Conservation (phyloP, 2,113 vertebrate genomes). For the Cyanoliseus patagonus region DNA sequence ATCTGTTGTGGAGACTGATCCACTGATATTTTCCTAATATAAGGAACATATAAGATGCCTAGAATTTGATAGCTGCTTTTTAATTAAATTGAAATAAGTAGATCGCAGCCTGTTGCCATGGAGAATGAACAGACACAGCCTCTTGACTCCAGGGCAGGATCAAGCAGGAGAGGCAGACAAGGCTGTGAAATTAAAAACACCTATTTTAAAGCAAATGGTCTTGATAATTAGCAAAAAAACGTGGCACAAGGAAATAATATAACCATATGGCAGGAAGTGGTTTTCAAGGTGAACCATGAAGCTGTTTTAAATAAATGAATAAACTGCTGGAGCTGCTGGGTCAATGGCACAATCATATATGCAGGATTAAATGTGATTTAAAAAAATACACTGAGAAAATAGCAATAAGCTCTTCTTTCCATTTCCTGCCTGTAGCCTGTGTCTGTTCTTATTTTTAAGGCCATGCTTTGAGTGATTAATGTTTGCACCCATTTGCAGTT, state of each 20-base stretch:
- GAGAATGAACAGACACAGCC: slow-evolving; percentile 65
- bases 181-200: slow-evolving; percentile 60
- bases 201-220: slow-evolving; percentile 69
- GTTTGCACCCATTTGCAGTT: not conserved
- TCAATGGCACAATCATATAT: not conserved
- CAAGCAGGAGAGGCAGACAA: slow-evolving; percentile 51
- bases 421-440: not conserved
- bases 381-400: not conserved
- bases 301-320: slow-evolving; percentile 51
- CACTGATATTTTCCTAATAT: slow-evolving; percentile 40
- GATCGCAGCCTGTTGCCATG: slow-evolving; percentile 73
- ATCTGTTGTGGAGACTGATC: not conserved
- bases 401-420: slow-evolving; percentile 1
- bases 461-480: not conserved
- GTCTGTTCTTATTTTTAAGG: slow-evolving; percentile 9
- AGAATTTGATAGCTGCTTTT: slow-evolving; percentile 68
- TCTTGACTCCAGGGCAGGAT: slow-evolving; percentile 57
- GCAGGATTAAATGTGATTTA: not conserved
- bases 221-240: slow-evolving; percentile 63
- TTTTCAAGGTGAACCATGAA: slow-evolving; percentile 68
- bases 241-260: slow-evolving; percentile 2
- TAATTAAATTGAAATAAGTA: slow-evolving; percentile 72
- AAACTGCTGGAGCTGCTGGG: slow-evolving; percentile 28
- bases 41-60: slow-evolving; percentile 46
- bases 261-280: slow-evolving; percentile 43